These are phyloP conservation scores for Rhabdomys pumilio DNA, from an alignment of 2,797 vertebrate species.

Conservation along the genomic window DNA sequence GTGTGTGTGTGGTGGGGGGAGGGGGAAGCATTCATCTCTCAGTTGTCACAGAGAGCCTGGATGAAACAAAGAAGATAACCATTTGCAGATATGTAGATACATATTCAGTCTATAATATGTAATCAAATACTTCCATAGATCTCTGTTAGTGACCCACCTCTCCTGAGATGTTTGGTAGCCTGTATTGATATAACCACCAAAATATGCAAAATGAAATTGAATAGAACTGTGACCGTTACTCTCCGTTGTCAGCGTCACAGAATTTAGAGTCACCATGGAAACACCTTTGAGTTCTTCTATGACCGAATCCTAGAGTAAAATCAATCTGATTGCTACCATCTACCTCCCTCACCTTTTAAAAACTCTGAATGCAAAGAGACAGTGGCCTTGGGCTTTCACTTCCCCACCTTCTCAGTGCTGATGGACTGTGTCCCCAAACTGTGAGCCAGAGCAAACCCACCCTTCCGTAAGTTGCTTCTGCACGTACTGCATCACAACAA, in stretches of 20 bases:
- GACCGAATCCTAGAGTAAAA: not conserved
- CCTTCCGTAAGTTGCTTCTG: not conserved
- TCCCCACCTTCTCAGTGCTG: not conserved
- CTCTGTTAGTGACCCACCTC: constrained; percentile 12
- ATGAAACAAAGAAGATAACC: not conserved
- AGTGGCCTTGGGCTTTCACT: not conserved
- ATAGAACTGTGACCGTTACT: not conserved
- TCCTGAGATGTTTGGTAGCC: not conserved
- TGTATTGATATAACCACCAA: constrained; percentile 22
- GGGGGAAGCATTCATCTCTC: not conserved
- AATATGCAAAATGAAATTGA: constrained; percentile 22
- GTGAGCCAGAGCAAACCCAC: not conserved
- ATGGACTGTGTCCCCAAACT: not conserved
- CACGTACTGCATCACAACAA: not conserved
- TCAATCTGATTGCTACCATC: not conserved
- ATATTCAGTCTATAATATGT: not conserved
- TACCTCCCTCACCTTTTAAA: not conserved
- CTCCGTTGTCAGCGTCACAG: too few relatives aligned
- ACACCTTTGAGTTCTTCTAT: not conserved
- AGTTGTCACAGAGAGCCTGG: not conserved
- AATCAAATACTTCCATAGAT: not conserved
- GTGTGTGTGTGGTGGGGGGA: too few relatives aligned
- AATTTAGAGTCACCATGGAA: not conserved
- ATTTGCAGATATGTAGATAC: not conserved
- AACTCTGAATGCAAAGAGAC: not conserved